Conservation (phyloP, 2,113 vertebrate genomes). For the Anser cygnoides region DNA sequence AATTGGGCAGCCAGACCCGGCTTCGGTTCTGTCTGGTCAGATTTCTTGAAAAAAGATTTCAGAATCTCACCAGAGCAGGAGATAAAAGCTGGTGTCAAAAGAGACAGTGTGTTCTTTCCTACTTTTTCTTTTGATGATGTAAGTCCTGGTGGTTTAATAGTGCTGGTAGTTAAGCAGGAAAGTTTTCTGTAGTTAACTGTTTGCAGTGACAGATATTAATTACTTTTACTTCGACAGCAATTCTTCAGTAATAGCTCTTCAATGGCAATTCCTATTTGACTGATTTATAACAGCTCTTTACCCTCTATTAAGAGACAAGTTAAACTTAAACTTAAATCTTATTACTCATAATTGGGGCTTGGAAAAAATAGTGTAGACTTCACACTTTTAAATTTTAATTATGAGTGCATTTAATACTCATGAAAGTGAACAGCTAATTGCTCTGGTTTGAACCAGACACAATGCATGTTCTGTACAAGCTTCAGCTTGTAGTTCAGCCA, state of each 20-base stretch:
- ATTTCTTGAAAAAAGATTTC: conserved; percentile 53
- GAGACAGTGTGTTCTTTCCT: conserved; percentile 70
- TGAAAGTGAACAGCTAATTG: conserved; percentile 68
- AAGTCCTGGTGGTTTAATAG: conserved; percentile 70
- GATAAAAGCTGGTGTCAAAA: conserved; percentile 67
- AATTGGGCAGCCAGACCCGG: conserved; percentile 73
- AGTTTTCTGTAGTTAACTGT: conserved; percentile 64
- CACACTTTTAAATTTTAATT: conserved; percentile 77
- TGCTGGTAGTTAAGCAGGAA: conserved; percentile 66
- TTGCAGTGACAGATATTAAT: conserved; percentile 78
- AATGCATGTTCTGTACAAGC: not conserved
- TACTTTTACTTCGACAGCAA: conserved; percentile 74
- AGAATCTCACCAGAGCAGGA: conserved; percentile 51
- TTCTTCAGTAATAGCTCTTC: conserved; percentile 66
- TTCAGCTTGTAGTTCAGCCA: not conserved
- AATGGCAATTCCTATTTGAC: conserved; percentile 71
- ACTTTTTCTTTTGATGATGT: conserved; percentile 69
- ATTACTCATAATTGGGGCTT: conserved; percentile 74
- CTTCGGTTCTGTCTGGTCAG: conserved; percentile 55
- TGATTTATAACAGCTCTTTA: conserved; percentile 79
- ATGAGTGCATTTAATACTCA: conserved; percentile 68
- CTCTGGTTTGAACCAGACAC: conserved; percentile 33
- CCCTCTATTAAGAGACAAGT: conserved; percentile 81
- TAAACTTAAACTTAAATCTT: conserved; percentile 80
- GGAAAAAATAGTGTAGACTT: conserved; percentile 70